Conservation (phyloP, 92 coral and sea anemone genomes). For the Galaxea fascicularis region DNA sequence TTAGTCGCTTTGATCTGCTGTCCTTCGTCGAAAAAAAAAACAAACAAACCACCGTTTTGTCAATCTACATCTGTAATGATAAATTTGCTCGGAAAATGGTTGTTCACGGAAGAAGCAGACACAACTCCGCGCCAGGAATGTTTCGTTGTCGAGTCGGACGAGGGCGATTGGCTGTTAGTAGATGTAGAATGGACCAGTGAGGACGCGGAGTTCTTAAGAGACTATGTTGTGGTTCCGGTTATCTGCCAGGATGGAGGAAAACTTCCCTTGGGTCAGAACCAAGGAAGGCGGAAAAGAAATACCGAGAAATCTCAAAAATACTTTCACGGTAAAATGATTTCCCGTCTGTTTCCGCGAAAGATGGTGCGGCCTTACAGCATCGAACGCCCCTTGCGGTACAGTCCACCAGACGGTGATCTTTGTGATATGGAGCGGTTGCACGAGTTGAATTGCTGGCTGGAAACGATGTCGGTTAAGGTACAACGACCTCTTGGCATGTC, state of each 20-base stretch:
- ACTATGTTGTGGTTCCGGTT: slow-evolving; percentile 19
- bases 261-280: too few relatives aligned
- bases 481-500: slow-evolving; percentile 18
- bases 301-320: slow-evolving; percentile 19
- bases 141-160: slow-evolving; percentile 19
- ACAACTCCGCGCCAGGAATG: background rate
- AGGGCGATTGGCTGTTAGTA: slow-evolving; percentile 38
- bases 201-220: slow-evolving; percentile 14
- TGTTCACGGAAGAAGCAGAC: slow-evolving; percentile 6
- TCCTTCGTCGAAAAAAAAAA: slow-evolving; percentile 5
- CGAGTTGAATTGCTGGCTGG: slow-evolving; percentile 16
- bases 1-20: background rate
- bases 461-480: slow-evolving; percentile 5
- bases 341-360: slow-evolving; percentile 5
- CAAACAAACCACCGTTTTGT: background rate
- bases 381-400: slow-evolving; percentile 11
- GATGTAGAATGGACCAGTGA: slow-evolving; percentile 25
- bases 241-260: background rate
- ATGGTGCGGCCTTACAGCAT: slow-evolving; percentile 27
- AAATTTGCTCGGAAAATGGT: slow-evolving; percentile 38
- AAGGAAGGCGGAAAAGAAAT: background rate
- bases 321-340: slow-evolving; percentile 41
- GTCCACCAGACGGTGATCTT: background rate
- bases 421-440: background rate
- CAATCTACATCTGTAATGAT: slow-evolving; percentile 17